phyloP scores from a whole-genome alignment of 2,113 vertebrate species.

The Pionites leucogaster region DNA sequence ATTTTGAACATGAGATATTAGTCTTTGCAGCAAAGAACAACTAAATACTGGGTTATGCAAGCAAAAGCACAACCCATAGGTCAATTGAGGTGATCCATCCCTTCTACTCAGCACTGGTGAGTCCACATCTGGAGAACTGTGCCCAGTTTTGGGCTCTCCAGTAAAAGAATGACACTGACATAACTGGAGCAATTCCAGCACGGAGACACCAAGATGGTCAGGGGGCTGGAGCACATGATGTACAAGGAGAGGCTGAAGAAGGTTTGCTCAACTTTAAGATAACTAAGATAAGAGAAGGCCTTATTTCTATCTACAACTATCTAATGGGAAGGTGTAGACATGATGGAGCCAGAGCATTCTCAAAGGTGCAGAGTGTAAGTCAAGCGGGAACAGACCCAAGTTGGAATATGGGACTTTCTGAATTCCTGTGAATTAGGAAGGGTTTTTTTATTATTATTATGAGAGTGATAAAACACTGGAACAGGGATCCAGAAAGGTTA shows the following conservation, averaged over 20 bases:
- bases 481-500: background rate
- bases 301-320: background rate
- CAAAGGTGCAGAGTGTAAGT: background rate
- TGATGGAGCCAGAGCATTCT: background rate
- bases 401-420: background rate
- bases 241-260: background rate
- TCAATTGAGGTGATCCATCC: background rate
- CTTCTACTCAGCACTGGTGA: background rate
- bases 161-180: background rate
- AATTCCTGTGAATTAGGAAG: background rate
- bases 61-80: background rate
- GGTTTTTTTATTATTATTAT: background rate
- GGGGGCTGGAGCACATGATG: background rate
- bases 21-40: background rate
- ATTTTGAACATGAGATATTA: background rate
- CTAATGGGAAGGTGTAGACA: background rate
- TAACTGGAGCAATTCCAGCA: background rate
- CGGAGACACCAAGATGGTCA: background rate
- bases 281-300: background rate
- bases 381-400: background rate
- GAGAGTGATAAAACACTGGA: background rate
- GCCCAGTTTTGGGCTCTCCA: background rate
- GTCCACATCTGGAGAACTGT: background rate
- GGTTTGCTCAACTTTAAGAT: background rate
- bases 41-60: fast-evolving